Conservation (phyloP, 2,888 invertebrate species). For the Megalurothrips usitatus region DNA sequence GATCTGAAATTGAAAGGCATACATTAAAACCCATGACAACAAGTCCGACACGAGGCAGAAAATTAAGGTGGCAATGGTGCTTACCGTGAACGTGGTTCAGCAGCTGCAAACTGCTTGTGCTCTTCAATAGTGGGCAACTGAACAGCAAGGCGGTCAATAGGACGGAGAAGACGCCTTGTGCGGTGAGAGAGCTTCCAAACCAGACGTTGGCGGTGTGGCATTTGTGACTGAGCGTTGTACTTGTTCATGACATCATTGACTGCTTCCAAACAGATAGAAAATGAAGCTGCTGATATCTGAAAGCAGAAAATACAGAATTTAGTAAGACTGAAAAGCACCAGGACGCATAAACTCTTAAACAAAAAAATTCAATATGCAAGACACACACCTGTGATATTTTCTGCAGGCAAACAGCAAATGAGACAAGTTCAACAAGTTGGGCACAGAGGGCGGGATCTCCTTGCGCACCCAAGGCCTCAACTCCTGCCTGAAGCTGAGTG, state of each 20-base stretch:
- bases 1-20: neutral
- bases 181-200: slow-evolving; percentile 73
- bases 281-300: slow-evolving; percentile 38
- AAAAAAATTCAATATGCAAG: neutral
- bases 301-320: neutral
- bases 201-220: slow-evolving; percentile 65
- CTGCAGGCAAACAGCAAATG: slow-evolving; percentile 67
- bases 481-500: slow-evolving; percentile 60
- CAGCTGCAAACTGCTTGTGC: slow-evolving; percentile 49
- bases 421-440: slow-evolving; percentile 60
- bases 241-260: slow-evolving; percentile 62
- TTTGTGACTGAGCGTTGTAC: slow-evolving; percentile 67
- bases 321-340: slow-evolving; percentile 9
- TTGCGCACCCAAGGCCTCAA: slow-evolving; percentile 36
- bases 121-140: slow-evolving; percentile 71
- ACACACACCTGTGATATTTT: slow-evolving; percentile 63
- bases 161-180: slow-evolving; percentile 66
- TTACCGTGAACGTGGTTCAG: slow-evolving; percentile 1
- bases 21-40: neutral
- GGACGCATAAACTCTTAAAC: neutral
- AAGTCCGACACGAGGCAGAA: neutral
- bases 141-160: slow-evolving; percentile 67
- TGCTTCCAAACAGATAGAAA: slow-evolving; percentile 57
- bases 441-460: slow-evolving; percentile 40
- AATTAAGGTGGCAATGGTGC: no score